Conservation (phyloP, 2,797 vertebrate species). For the Carduelis carduelis region DNA sequence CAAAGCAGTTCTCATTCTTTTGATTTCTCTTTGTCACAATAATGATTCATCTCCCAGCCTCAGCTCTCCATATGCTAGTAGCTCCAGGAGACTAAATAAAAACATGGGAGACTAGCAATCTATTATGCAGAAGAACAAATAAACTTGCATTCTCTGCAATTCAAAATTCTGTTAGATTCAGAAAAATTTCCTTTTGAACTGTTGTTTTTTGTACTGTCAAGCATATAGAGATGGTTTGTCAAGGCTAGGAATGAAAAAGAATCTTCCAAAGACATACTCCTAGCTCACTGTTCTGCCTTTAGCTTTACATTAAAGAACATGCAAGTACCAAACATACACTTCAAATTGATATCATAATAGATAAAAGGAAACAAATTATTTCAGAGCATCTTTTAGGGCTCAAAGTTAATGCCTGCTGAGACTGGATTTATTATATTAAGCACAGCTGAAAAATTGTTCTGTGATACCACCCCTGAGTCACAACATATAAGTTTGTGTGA, state of each 20-base stretch:
- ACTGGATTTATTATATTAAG: not conserved
- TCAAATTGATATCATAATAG: not conserved
- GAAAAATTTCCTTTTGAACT: not conserved
- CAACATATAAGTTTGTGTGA: not conserved
- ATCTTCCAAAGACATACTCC: not conserved
- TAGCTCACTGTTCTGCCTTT: not conserved
- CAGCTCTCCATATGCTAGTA: not conserved
- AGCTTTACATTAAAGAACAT: not conserved
- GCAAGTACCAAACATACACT: not conserved
- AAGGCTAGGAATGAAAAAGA: not conserved
- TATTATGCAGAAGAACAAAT: not conserved
- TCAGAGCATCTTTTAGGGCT: not conserved
- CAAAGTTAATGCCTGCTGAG: not conserved
- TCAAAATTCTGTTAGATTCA: not conserved
- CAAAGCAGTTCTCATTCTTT: not conserved
- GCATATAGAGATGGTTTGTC: not conserved
- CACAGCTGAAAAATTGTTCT: not conserved
- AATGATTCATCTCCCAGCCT: conserved; percentile 10
- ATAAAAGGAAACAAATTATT: not conserved
- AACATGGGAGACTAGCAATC: not conserved
- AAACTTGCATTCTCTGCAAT: not conserved
- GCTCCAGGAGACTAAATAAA: not conserved
- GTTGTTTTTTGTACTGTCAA: not conserved
- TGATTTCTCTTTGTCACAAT: conserved; percentile 1
- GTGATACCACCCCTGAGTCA: accelerated